Percentiles rank a stretch among this genome's conserved stretches.
Conservation (phyloP, 2,113 vertebrate species). For the Alexandromys fortis region DNA sequence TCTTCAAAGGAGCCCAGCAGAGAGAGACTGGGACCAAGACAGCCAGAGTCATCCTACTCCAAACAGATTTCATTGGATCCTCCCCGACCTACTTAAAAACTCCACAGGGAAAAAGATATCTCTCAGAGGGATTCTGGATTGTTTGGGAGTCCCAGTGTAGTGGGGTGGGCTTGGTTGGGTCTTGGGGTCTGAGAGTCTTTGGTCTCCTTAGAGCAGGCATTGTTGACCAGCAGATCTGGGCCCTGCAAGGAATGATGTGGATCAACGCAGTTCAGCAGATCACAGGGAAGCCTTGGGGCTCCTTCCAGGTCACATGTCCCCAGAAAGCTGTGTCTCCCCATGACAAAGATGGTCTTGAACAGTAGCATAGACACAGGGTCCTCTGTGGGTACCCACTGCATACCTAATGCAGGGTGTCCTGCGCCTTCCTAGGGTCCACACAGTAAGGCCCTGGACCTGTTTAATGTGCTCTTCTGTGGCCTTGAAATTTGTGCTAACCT, state of each 20-base stretch:
- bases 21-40: background rate
- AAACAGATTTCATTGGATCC: background rate
- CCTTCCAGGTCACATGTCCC: background rate
- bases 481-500: background rate
- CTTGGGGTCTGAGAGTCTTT: background rate
- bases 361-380: fast-evolving
- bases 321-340: fast-evolving
- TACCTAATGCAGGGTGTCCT: fast-evolving
- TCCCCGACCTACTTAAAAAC: fast-evolving
- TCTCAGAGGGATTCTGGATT: background rate
- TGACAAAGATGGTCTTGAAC: fast-evolving
- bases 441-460: background rate
- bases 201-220: too few species aligned
- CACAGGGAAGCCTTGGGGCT: background rate
- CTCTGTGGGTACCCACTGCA: fast-evolving
- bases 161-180: background rate
- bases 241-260: background rate
- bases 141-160: fast-evolving
- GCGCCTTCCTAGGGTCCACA: fast-evolving
- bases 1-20: background rate
- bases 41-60: background rate
- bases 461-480: fast-evolving
- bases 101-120: background rate
- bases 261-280: fast-evolving
- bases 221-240: fast-evolving